phyloP scores from a whole-genome alignment of 2,888 invertebrate genomes.

The Cinara cedri region DNA sequence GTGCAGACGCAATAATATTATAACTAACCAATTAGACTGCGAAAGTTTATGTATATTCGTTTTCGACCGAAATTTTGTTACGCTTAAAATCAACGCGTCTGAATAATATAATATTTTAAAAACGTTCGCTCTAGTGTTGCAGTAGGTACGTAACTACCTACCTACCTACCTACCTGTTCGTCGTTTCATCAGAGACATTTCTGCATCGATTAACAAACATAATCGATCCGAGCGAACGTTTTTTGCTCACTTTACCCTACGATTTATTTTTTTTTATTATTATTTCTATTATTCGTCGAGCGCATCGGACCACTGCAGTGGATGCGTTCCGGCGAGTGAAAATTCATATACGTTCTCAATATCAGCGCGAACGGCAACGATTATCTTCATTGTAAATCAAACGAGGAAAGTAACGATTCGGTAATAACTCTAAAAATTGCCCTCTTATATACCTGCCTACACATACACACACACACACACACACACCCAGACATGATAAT shows the following conservation, averaged over 20 bases:
- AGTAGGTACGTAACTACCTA: too few species aligned
- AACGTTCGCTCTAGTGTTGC: neutral
- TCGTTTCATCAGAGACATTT: slow-evolving; percentile 41
- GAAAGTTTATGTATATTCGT: neutral
- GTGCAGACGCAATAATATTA: too few species aligned
- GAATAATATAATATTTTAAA: neutral
- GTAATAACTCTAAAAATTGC: slow-evolving; percentile 50
- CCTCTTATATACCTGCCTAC: neutral
- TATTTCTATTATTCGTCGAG: slow-evolving; percentile 10
- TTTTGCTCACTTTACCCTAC: slow-evolving; percentile 3
- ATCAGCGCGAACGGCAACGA: neutral
- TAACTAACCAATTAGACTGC: too few species aligned
- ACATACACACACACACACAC: neutral
- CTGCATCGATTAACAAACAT: slow-evolving; percentile 50
- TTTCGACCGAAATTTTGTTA: neutral
- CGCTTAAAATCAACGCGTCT: too few species aligned
- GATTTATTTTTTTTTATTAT: slow-evolving; percentile 6
- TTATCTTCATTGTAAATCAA: slow-evolving; percentile 25
- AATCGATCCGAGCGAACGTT: slow-evolving; percentile 34
- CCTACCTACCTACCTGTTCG: neutral
- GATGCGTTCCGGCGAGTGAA: slow-evolving; percentile 26
- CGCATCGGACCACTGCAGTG: slow-evolving; percentile 45
- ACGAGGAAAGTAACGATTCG: slow-evolving; percentile 53
- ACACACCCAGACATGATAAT: neutral
- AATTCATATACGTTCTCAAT: slow-evolving; percentile 21